These are phyloP conservation scores for Chamaetylas fuelleborni DNA, from an alignment of 2,113 vertebrate species.

Conservation along the genomic window DNA sequence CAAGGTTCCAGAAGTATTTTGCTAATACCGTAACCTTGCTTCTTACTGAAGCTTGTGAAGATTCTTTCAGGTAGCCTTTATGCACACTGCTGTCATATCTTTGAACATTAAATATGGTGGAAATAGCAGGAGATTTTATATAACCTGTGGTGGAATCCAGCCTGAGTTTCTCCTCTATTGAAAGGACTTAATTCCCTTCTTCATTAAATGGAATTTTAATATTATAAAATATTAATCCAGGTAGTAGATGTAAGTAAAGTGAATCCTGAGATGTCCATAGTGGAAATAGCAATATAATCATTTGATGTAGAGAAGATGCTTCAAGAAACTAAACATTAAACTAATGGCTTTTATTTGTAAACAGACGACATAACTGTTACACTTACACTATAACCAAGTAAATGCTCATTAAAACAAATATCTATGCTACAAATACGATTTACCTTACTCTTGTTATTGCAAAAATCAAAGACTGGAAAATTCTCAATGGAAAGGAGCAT, in stretches of 20 bases:
- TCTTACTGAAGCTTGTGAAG: background rate
- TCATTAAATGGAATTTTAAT: background rate
- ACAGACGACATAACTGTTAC: slow-evolving; percentile 45
- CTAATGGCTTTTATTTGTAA: slow-evolving; percentile 62
- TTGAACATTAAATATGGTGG: background rate
- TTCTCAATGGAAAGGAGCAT: background rate
- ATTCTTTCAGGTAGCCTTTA: background rate
- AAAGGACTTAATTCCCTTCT: background rate
- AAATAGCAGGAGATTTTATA: background rate
- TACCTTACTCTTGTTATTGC: slow-evolving; percentile 8
- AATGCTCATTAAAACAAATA: slow-evolving; percentile 55
- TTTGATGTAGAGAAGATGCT: slow-evolving; percentile 36
- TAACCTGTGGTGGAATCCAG: background rate
- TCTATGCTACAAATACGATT: slow-evolving; percentile 43
- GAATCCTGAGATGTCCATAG: background rate
- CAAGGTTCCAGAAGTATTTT: background rate
- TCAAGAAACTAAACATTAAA: slow-evolving; percentile 37
- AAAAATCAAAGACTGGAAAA: slow-evolving; percentile 18
- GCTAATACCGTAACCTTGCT: background rate
- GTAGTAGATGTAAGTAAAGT: background rate
- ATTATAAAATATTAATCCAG: background rate
- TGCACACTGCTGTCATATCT: background rate
- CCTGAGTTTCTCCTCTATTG: background rate
- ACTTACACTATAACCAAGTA: slow-evolving; percentile 11
- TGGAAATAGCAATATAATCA: slow-evolving; percentile 18